phyloP scores from a whole-genome alignment of 1,140 invertebrate genomes.

The Chionoecetes opilio region DNA sequence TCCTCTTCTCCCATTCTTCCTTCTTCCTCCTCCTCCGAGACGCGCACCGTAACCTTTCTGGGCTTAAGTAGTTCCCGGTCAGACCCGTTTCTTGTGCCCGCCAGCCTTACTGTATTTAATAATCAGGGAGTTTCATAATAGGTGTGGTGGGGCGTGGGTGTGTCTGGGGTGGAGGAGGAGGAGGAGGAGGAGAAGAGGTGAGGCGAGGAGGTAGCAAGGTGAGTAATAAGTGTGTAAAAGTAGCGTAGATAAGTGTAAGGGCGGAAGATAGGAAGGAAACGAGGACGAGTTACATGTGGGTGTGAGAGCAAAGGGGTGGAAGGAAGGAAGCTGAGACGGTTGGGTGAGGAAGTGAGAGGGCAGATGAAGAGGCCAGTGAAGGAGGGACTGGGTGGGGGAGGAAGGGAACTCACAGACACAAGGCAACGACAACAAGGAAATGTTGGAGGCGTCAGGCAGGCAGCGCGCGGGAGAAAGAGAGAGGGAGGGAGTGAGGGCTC shows the following conservation, averaged over 20 bases:
- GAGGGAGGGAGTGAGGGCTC: neutral
- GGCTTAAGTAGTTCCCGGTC: neutral
- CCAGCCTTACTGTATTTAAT: slow-evolving; percentile 17
- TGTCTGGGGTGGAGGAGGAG: neutral
- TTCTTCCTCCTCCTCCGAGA: neutral
- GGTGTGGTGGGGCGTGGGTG: neutral
- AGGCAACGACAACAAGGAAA: slow-evolving; percentile 28
- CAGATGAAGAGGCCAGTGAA: too few species aligned
- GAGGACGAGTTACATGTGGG: neutral
- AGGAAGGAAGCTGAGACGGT: neutral
- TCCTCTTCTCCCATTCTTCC: too few species aligned
- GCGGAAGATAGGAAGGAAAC: neutral
- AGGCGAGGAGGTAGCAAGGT: neutral
- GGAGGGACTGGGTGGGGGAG: neutral
- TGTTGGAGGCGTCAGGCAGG: neutral
- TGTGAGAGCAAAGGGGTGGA: neutral
- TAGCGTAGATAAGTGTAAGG: neutral
- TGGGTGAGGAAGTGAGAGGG: neutral
- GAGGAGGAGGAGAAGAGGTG: neutral
- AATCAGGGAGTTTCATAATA: neutral
- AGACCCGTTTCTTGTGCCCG: neutral
- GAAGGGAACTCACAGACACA: neutral
- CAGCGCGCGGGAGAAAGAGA: neutral
- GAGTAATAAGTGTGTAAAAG: neutral
- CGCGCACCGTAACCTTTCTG: neutral